Evolutionary conservation across 2,888 invertebrate species (phyloP).

Genomic region (Nemoura dubitans): DNA sequence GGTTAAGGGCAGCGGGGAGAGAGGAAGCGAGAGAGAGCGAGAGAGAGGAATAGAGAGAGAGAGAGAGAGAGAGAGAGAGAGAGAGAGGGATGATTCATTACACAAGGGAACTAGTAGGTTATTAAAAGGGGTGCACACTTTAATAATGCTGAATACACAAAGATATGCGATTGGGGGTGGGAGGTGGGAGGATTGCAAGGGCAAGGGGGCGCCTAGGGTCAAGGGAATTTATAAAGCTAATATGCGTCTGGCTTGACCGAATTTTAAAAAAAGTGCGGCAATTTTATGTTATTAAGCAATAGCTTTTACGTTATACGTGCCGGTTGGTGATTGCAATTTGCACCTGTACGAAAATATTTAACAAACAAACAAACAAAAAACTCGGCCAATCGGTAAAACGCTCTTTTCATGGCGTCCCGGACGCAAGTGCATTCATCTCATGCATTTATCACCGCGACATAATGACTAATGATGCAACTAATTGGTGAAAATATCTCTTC

Average conservation of each 20-base stretch:
- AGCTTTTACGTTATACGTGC: not conserved
- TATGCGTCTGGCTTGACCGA: not conserved
- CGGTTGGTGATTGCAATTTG: not conserved
- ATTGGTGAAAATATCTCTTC: too few relatives aligned
- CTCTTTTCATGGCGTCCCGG: too few relatives aligned
- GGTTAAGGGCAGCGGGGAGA: not conserved
- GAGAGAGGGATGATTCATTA: not conserved
- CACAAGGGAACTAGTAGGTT: conserved; percentile 12
- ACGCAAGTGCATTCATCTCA: too few relatives aligned
- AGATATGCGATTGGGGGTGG: conserved; percentile 7
- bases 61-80: too few relatives aligned
- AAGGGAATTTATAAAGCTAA: conserved; percentile 7
- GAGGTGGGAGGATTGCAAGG: not conserved
- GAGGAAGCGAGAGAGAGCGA: not conserved
- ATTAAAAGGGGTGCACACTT: conserved; percentile 12
- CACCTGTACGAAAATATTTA: not conserved
- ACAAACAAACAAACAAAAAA: not conserved
- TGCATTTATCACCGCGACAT: too few relatives aligned
- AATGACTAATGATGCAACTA: too few relatives aligned
- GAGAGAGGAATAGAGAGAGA: too few relatives aligned
- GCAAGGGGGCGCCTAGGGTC: not conserved
- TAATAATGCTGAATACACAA: conserved; percentile 12
- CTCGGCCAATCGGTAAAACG: too few relatives aligned
- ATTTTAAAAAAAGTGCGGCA: not conserved
- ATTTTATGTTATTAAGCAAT: not conserved